A percentile compares a stretch with the other conserved stretches of the same genome.
These are phyloP conservation scores for Epinotia ramella DNA, from an alignment of 2,888 invertebrate species.

Conservation along the genomic window DNA sequence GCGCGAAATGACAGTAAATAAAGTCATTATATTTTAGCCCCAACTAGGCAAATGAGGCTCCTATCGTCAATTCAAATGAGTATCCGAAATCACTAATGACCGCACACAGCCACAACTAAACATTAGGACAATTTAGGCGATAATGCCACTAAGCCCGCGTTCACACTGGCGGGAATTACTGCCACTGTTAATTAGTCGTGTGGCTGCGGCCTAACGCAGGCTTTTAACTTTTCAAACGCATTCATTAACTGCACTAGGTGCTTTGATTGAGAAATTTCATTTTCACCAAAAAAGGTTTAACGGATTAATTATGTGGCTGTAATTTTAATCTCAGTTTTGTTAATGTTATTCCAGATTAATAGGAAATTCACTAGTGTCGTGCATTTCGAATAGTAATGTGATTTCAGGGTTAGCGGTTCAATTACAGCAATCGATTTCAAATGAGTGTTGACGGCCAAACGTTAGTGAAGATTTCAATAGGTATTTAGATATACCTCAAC, in stretches of 20 bases:
- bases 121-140: conserved; percentile 82
- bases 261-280: conserved; percentile 70
- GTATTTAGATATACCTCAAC: too few relatives aligned
- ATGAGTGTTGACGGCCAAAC: conserved; percentile 46
- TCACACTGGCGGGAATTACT: conserved; percentile 71
- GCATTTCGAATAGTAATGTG: conserved; percentile 20
- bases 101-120: conserved; percentile 70
- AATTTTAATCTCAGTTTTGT: conserved; percentile 48
- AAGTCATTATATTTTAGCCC: conserved; percentile 18
- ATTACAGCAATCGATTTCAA: neutral
- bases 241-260: conserved; percentile 74
- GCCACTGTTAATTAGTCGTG: conserved; percentile 76
- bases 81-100: conserved; percentile 67
- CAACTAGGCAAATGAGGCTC: conserved; percentile 13
- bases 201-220: conserved; percentile 70
- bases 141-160: conserved; percentile 81
- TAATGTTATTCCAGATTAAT: conserved; percentile 41
- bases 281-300: conserved; percentile 54
- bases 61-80: conserved; percentile 46
- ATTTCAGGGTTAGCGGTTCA: conserved; percentile 16
- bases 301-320: conserved; percentile 61
- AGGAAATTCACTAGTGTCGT: conserved; percentile 15
- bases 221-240: conserved; percentile 83
- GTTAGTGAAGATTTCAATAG: neutral
- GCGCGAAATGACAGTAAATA: neutral